A percentile compares a stretch with the other conserved stretches of the same genome.
These are phyloP conservation scores for Habrosyne pyritoides DNA, from an alignment of 2,888 invertebrate species.

Conservation along the genomic window DNA sequence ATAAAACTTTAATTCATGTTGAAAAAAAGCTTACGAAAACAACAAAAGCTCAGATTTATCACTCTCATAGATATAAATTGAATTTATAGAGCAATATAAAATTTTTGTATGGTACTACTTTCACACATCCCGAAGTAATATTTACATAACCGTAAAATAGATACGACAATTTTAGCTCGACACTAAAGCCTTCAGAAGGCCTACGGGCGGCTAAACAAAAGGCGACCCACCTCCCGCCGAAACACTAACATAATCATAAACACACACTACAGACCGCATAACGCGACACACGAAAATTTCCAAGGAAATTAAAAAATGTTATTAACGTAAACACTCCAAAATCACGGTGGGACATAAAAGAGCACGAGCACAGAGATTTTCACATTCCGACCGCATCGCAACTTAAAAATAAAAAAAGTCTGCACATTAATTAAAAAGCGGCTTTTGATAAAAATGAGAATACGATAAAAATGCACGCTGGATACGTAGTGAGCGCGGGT, in stretches of 20 bases:
- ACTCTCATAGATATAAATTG: neutral
- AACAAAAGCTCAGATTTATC: neutral
- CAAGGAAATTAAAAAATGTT: conserved; percentile 23
- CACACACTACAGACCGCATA: conserved; percentile 18
- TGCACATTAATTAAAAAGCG: conserved; percentile 65
- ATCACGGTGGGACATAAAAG: conserved; percentile 21
- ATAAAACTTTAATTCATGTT: neutral
- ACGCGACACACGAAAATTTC: conserved; percentile 32
- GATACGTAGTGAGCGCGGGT: conserved; percentile 7
- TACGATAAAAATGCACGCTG: conserved; percentile 35
- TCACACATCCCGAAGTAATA: conserved; percentile 14
- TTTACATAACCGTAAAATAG: conserved; percentile 25
- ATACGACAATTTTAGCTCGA: conserved; percentile 26
- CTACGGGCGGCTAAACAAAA: conserved; percentile 12
- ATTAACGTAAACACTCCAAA: conserved; percentile 36
- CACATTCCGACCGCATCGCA: conserved; percentile 40
- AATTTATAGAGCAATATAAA: conserved; percentile 6
- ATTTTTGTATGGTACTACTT: conserved; percentile 7
- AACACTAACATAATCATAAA: conserved; percentile 37
- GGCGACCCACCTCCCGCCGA: conserved; percentile 17
- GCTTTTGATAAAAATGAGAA: conserved; percentile 40
- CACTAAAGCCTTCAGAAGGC: conserved; percentile 14
- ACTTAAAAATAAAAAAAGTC: conserved; percentile 43
- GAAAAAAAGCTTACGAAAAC: neutral
- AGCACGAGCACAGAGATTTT: conserved; percentile 32